Evolutionary conservation across 1,140 invertebrate genomes (phyloP), one percentile per base, ranked within the genome.

Genomic region (Panagrolaimus sp.): DNA sequence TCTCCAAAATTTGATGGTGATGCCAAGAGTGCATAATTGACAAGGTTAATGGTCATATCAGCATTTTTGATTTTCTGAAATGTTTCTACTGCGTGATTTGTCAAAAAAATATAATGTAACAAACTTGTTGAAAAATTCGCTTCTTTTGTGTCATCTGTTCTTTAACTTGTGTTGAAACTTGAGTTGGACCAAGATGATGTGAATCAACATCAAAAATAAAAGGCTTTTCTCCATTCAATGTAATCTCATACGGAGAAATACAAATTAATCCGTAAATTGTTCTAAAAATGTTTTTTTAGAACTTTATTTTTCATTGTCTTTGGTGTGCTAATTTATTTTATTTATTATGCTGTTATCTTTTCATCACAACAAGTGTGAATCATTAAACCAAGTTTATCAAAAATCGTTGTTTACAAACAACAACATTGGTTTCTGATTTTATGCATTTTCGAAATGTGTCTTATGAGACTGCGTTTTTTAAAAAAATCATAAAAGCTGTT

Each of bases 1-100:
- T 58, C 52, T 21, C 21, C 52, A 58, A 58, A 58, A 21, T 58
- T 21, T 21, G 52, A 26, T 38, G 32, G 32, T n/a, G 52, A 58
- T n/a, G 52, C 52, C 17, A 58, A 26, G 1, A 58, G 17, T 21
- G 52, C 52, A 58, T 58, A 58, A 21, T 58, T 58, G 15, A 58
- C 52, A 28, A 58, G 52, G 12, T 58, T 21, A 12, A 58, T 28
- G 1, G 52, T 58, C 52, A 58, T 26, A 6, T 58, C 52, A 28
- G 15, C 21, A 28, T 58, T 24, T n/a, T 58, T 21, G 15, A 58
- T 28, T 12, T 21, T 14, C 32, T 38, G 32, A 38, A 38, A 38
- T 7, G 7, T 38, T 38, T 38, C 32, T 38, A 38, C 32, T 38
- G 32, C 7, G n/a, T 24, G 48, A 7, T 24, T 52, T n/a, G 48